Evolutionary conservation across 2,797 vertebrate genomes (phyloP).

Genomic region (Pitangus sulphuratus): DNA sequence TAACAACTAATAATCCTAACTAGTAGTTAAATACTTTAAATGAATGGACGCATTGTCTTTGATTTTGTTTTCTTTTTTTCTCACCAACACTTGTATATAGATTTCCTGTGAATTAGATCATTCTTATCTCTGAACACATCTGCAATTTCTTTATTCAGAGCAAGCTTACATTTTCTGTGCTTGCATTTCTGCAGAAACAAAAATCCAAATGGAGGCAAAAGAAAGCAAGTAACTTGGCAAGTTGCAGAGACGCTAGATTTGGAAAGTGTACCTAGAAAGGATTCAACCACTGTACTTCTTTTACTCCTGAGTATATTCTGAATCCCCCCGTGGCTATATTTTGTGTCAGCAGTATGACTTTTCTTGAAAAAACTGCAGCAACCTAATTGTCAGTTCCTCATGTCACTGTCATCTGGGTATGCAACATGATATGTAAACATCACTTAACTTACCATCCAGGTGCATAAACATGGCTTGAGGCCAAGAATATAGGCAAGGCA

Average conservation of each 20-base stretch:
- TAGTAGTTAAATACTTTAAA: neutral
- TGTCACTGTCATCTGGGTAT: neutral
- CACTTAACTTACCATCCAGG: no score
- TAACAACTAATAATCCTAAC: neutral
- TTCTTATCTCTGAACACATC: neutral
- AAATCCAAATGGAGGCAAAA: neutral
- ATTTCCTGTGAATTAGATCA: neutral
- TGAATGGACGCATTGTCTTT: accelerated
- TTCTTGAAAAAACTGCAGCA: neutral
- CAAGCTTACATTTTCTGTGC: neutral
- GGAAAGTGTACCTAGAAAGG: neutral
- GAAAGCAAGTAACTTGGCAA: neutral
- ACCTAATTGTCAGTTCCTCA: neutral
- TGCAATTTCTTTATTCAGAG: neutral
- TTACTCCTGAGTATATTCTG: neutral
- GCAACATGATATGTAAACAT: neutral
- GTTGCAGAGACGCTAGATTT: neutral
- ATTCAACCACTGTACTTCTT: neutral
- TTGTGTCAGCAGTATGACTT: neutral
- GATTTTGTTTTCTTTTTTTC: neutral
- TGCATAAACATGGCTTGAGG: neutral
- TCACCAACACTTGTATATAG: neutral
- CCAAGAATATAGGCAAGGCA: neutral
- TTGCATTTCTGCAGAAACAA: neutral
- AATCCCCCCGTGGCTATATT: neutral